Base-by-base conservation (phyloP, 2,113 vertebrate genomes). In the Mesitornis unicolor region DNA sequence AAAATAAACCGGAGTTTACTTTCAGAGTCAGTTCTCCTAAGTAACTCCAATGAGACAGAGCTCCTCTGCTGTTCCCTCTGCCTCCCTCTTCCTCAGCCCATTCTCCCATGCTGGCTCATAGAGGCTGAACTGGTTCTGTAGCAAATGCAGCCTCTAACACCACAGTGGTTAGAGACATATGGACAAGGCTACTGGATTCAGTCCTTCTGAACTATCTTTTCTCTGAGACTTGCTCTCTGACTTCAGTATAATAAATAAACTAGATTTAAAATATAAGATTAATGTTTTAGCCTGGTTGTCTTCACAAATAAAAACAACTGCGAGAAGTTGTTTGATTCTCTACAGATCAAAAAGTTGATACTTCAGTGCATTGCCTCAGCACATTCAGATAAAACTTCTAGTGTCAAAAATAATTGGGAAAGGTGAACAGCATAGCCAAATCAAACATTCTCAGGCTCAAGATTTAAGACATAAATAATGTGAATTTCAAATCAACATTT, bases 401-500 rank as follows among this genome's bases (percentile, higher is more conserved):
- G 12, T 31, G 18, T 40, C 40, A 94, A 87, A 91, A 89, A 53
- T 71, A 70, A 87, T 15, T 71, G 40, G 47, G 36, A 82, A 65
- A 85, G 85, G 45, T 18, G 36, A 94, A 68, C 10, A 91, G n/a
- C 43, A 87, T 36, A 60, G 26, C 6, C 54, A 91, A 82, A 79
- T 57, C 40, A 87, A 56, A 53, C 38, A 13, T 61, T 74, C 38
- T 51, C 21, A 59, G 11, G n/a, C 22, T 77, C 36, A 54, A 73
- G 18, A 36, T 83, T 95, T 78, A 61, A 84, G 90, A 50, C 28
- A 24, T 28, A 78, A 56, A 71, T 93, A 45, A 77, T 21, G 38
- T 91, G 57, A 89, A 74, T 75, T 95, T 94, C 69, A 91, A 91
- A 84, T 77, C 42, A 84, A 73, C 36, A 76, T 89, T 90, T 76